Base-by-base conservation (phyloP, 2,888 invertebrate genomes). In the Ectemnius cavifrons region DNA sequence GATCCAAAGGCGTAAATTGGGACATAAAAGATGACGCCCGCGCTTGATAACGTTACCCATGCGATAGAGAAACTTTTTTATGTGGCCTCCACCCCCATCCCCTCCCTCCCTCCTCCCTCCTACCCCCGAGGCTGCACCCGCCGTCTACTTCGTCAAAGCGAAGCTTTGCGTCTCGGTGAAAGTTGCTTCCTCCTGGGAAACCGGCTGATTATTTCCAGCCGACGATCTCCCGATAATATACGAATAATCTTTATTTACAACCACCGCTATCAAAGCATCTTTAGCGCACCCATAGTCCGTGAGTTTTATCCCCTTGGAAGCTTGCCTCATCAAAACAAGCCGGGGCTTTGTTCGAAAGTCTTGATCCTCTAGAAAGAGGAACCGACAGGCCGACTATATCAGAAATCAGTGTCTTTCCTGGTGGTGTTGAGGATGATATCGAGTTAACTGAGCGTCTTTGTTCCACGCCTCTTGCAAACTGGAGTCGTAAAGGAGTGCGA, bases 51-150 rank as follows among this genome's bases (percentile, higher is more conserved):
- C 79, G 80, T 86, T 81, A 81, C 77, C 77, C 62, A 37, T 70
- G 63, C 83, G 84, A 85, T 82, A 79, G 83, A 82, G 83, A 85
- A 84, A 80, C 78, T 82, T 85, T 78, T 84, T 79, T 76, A 74
- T 77, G 61, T 58, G 45, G 61, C 59, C 47, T 62, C 58, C 69
- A 56, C 64, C 61, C 47, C 23, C 23, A 2, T 2, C 63, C 18
- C 67, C 37, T 62, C 59, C 58, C 14, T 52, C 47, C 58, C 63
- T 28, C 75, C 28, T 23, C 3, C 23, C 3, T 20, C 23, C 23
- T 23, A 23, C 23, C 23, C 23, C 3, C 3, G n/a, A 23, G 23
- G 23, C 23, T 23, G 23, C 47, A 57, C 58, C 57, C 57, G 62
- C 68, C 58, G 56, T 59, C 73, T 66, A 71, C 60, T 57, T 81